Percentiles rank a stretch among this genome's conserved stretches.
phyloP scores from a whole-genome alignment of 2,113 vertebrate genomes.

The Thunnus maccoyii region DNA sequence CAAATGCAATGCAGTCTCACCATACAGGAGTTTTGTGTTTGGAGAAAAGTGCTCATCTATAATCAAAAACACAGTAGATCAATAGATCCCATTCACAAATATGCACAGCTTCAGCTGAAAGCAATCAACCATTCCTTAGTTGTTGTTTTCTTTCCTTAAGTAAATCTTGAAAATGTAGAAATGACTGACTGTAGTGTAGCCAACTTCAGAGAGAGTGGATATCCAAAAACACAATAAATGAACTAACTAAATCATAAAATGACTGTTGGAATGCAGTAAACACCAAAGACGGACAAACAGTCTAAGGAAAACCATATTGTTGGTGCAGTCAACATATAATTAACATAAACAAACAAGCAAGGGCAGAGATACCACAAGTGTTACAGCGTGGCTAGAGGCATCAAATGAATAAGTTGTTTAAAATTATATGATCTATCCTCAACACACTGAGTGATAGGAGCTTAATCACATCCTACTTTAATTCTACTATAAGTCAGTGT shows the following conservation, averaged over 20 bases:
- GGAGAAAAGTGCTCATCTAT: too few relatives aligned
- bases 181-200: background rate
- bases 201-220: background rate
- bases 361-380: background rate
- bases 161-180: conserved; percentile 2
- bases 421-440: background rate
- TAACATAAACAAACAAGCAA: background rate
- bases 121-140: too few relatives aligned
- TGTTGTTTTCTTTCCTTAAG: background rate
- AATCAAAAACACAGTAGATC: too few relatives aligned
- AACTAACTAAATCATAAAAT: background rate
- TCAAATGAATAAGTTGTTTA: background rate
- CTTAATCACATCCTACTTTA: too few relatives aligned
- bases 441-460: too few relatives aligned
- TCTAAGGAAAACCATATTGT: background rate
- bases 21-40: too few relatives aligned
- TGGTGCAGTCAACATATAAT: background rate
- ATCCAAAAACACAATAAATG: background rate
- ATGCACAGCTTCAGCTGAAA: background rate
- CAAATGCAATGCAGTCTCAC: too few relatives aligned
- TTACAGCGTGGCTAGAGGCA: background rate
- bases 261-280: background rate
- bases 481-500: too few relatives aligned
- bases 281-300: background rate
- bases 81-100: background rate